Conservation (phyloP, 1,140 invertebrate species). For the Diplogasteroides magnus region DNA sequence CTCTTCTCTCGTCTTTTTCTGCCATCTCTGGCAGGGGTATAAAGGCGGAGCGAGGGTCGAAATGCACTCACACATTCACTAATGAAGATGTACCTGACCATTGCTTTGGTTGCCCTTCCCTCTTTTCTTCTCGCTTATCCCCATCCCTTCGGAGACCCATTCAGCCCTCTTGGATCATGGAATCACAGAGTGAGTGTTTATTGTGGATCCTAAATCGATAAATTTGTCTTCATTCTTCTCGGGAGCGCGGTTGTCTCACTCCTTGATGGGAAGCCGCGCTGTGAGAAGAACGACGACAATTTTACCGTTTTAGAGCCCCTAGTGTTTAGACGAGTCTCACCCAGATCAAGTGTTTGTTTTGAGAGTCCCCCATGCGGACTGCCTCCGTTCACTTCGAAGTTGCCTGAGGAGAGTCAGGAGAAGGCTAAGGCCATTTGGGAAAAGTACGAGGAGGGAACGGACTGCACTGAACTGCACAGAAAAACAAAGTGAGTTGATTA, state of each 20-base stretch:
- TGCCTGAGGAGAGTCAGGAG: constrained; percentile 40
- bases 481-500: constrained; percentile 28
- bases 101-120: constrained; percentile 18
- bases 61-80: too few relatives aligned
- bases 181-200: constrained; percentile 43
- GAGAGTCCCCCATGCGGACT: constrained; percentile 41
- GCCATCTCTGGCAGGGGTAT: too few relatives aligned
- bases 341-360: constrained; percentile 21
- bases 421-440: constrained; percentile 48
- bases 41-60: too few relatives aligned
- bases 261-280: too few relatives aligned
- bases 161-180: constrained; percentile 48
- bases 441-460: constrained; percentile 47
- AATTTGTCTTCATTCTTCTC: too few relatives aligned
- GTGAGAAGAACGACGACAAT: too few relatives aligned
- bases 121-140: constrained; percentile 16
- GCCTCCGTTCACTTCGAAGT: constrained; percentile 40
- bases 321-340: too few relatives aligned
- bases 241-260: too few relatives aligned
- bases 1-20: too few relatives aligned
- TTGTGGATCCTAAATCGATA: too few relatives aligned
- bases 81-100: constrained; percentile 3
- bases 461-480: constrained; percentile 44
- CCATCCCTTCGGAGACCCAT: constrained; percentile 38
- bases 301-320: too few relatives aligned